Percentiles rank a stretch among this genome's conserved stretches.
phyloP scores from a whole-genome alignment of 2,888 invertebrate genomes.

The Sarcophaga carnaria region DNA sequence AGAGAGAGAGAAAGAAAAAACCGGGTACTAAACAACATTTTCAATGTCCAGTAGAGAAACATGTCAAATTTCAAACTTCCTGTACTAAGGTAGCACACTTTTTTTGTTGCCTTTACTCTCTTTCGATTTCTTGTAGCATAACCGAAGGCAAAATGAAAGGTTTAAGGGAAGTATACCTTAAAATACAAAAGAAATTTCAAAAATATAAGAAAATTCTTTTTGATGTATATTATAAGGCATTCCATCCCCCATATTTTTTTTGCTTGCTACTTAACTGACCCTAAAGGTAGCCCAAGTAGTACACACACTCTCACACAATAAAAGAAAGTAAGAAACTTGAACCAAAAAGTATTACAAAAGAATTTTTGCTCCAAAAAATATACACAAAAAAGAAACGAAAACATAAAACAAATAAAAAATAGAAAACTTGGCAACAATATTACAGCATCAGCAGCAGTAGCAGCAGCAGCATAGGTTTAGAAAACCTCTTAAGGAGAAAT shows the following conservation, averaged over 20 bases:
- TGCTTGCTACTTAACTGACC: constrained; percentile 43
- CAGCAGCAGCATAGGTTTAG: constrained; percentile 49
- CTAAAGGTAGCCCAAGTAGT: constrained; percentile 38
- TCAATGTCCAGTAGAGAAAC: constrained; percentile 70
- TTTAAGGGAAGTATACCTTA: neutral
- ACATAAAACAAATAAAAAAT: constrained; percentile 16
- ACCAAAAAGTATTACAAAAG: constrained; percentile 61
- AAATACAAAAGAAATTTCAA: neutral
- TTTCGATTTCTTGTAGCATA: constrained; percentile 37
- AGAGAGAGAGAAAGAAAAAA: neutral
- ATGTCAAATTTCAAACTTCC: constrained; percentile 73
- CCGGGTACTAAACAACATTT: constrained; percentile 62
- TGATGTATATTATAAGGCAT: constrained; percentile 15
- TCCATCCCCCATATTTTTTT: constrained; percentile 55
- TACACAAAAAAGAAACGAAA: neutral
- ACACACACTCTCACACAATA: neutral
- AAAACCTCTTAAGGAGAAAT: constrained; percentile 46
- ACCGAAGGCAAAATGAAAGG: neutral
- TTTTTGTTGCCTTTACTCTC: constrained; percentile 55
- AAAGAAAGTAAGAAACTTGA: neutral
- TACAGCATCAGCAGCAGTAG: constrained; percentile 46
- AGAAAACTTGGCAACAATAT: constrained; percentile 47
- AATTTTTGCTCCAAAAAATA: constrained; percentile 36
- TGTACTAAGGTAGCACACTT: constrained; percentile 67
- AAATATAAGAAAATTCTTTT: neutral